Conservation (phyloP, 2,113 vertebrate species). For the Grus americana region DNA sequence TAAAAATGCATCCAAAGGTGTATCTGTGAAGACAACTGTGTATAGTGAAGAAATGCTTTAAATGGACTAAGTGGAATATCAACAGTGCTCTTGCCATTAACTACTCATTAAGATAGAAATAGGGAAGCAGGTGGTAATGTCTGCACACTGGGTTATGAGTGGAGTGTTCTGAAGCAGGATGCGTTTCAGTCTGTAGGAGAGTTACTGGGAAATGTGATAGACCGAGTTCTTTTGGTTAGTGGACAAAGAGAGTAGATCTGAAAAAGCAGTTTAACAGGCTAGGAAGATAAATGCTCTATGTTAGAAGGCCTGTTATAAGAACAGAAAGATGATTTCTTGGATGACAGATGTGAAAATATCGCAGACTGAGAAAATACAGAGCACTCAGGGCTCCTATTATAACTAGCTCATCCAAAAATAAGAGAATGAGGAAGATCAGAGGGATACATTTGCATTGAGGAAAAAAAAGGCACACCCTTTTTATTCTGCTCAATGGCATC, state of each 20-base stretch:
- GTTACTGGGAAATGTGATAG: neutral
- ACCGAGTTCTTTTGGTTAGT: neutral
- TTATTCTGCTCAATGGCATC: neutral
- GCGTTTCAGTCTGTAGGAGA: neutral
- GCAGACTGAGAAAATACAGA: neutral
- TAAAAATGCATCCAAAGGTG: neutral
- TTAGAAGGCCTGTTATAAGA: neutral
- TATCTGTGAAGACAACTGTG: neutral
- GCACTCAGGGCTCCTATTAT: neutral
- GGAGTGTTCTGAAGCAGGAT: neutral
- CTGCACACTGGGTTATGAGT: neutral
- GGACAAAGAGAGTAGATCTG: neutral
- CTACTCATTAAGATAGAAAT: neutral
- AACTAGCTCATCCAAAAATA: neutral
- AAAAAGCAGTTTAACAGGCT: neutral
- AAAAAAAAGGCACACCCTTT: neutral
- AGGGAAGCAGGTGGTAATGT: slow-evolving; percentile 47
- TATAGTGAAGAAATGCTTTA: neutral
- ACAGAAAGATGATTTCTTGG: neutral
- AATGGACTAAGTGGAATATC: neutral
- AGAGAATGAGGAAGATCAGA: slow-evolving; percentile 6
- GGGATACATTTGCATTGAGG: neutral
- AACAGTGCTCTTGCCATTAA: neutral
- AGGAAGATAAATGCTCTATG: neutral
- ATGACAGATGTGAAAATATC: neutral